These are phyloP conservation scores for Cephonodes hylas DNA, from an alignment of 2,888 invertebrate genomes.

Conservation along the genomic window DNA sequence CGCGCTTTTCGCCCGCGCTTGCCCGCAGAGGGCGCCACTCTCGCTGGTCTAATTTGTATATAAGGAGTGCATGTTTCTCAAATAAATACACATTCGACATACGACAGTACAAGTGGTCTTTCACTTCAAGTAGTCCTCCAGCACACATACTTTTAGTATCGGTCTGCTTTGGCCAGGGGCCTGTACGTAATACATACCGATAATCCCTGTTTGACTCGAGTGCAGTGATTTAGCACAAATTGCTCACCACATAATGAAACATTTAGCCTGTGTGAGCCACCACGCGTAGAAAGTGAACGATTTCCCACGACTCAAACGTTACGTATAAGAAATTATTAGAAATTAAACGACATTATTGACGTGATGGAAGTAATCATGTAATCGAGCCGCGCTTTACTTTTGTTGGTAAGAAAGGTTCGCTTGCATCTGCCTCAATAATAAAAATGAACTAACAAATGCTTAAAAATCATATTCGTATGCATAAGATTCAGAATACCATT, in stretches of 20 bases:
- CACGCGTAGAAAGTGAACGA: constrained; percentile 34
- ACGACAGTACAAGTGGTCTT: no score
- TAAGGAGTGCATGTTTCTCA: no score
- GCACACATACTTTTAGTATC: no score
- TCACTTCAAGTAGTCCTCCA: no score
- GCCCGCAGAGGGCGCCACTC: no score
- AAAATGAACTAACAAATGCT: no score
- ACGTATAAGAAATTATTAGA: constrained; percentile 19
- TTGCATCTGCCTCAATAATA: not conserved
- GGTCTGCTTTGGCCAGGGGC: not conserved
- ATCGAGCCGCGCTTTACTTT: not conserved
- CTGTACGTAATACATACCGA: not conserved
- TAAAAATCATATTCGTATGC: no score
- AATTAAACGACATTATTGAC: constrained; percentile 22
- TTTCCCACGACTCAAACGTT: constrained; percentile 27
- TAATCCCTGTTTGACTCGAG: not conserved
- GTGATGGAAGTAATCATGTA: not conserved
- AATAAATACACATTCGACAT: no score
- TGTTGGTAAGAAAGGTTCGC: not conserved
- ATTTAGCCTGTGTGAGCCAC: constrained; percentile 10
- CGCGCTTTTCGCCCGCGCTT: no score
- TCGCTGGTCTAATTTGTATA: no score
- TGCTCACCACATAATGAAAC: constrained; percentile 9
- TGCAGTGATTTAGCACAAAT: constrained; percentile 12
- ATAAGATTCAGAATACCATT: no score